Percentiles rank a stretch among this genome's conserved stretches.
Conservation (phyloP, 2,113 vertebrate species). For the Anser cygnoides region DNA sequence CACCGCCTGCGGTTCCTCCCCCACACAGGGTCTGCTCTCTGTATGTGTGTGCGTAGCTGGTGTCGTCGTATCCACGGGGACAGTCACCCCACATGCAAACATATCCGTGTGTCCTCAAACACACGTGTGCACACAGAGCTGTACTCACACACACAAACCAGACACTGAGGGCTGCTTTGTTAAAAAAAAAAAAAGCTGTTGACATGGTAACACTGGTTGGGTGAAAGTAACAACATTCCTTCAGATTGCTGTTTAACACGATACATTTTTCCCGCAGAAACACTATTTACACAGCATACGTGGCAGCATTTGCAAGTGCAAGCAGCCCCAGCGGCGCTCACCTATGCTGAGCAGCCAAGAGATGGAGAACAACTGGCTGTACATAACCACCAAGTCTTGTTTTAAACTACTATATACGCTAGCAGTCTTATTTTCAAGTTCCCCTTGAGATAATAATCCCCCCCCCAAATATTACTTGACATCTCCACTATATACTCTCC, state of each 20-base stretch:
- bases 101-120: not conserved
- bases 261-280: not conserved
- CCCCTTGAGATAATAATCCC: not conserved
- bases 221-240: not conserved
- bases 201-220: not conserved
- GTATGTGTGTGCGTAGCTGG: not conserved
- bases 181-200: not conserved
- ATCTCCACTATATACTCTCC: too few species aligned
- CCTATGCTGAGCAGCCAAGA: not conserved
- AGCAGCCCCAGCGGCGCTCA: not conserved
- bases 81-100: not conserved
- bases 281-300: not conserved
- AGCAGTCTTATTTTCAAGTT: not conserved
- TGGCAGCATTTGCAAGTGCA: not conserved
- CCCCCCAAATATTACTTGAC: not conserved
- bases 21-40: not conserved
- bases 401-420: not conserved
- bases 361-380: not conserved
- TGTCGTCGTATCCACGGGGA: not conserved
- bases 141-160: fast-evolving
- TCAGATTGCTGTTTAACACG: fast-evolving
- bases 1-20: not conserved
- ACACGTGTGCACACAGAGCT: fast-evolving
- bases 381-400: not conserved
- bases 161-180: fast-evolving